Evolutionary conservation across 2,888 invertebrate genomes (phyloP).

Genomic region (Apodemia arnacis): DNA sequence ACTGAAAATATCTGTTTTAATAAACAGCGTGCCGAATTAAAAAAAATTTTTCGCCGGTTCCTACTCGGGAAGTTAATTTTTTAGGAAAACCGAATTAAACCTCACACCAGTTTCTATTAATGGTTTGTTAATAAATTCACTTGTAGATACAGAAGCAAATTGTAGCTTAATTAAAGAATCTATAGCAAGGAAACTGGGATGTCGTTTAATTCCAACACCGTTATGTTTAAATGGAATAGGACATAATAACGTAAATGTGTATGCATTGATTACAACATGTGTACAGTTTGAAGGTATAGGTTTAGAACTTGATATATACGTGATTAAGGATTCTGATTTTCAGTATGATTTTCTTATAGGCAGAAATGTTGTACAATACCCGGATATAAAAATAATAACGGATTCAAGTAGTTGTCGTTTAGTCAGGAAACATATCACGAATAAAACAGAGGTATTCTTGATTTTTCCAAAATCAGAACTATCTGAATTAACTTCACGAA

Average conservation of each 20-base stretch:
- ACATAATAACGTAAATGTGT: conserved; percentile 15
- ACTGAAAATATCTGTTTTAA: no score
- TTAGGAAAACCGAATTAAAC: conserved; percentile 46
- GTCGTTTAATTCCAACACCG: conserved; percentile 34
- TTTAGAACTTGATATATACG: conserved; percentile 39
- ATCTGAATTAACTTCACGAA: background rate
- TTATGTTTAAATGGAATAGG: conserved; percentile 28
- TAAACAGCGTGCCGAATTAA: no score
- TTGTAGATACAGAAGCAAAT: conserved; percentile 77
- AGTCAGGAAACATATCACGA: background rate
- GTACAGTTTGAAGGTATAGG: conserved; percentile 30
- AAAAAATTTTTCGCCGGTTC: no score
- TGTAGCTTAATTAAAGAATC: conserved; percentile 73
- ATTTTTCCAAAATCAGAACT: background rate
- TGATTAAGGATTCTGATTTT: conserved; percentile 31
- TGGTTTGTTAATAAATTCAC: no score
- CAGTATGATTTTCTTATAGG: conserved; percentile 48
- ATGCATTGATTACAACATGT: conserved; percentile 30
- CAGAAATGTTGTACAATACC: conserved; percentile 44
- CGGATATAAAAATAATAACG: conserved; percentile 61
- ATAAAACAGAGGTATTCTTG: background rate
- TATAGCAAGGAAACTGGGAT: conserved; percentile 43
- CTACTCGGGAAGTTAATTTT: conserved; percentile 38
- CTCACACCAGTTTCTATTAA: conserved; percentile 61
- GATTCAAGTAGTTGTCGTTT: conserved; percentile 48